These are phyloP conservation scores for Pseudorasbora parva DNA, from an alignment of 2,113 vertebrate genomes.

Conservation along the genomic window DNA sequence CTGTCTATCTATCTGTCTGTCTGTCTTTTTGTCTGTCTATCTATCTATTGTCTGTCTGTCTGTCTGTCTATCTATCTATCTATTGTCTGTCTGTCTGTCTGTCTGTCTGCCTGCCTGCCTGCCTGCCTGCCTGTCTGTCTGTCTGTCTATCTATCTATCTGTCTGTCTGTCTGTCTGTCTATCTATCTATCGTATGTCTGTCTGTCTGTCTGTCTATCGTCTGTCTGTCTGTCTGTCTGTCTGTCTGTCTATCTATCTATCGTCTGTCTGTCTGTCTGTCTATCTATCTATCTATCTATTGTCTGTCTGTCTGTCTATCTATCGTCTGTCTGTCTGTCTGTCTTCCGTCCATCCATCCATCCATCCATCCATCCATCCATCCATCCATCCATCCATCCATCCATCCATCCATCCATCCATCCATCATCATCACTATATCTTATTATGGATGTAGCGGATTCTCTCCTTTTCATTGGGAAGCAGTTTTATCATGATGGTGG, in stretches of 20 bases:
- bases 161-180: neutral
- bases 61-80: neutral
- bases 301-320: no score
- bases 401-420: neutral
- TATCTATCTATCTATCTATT: neutral
- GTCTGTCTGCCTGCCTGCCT: neutral
- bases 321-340: no score
- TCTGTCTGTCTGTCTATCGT: neutral
- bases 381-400: fast-evolving
- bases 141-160: neutral
- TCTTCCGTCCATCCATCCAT: no score
- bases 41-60: fast-evolving
- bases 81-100: neutral
- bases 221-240: fast-evolving
- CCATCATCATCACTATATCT: no score
- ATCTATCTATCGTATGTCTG: fast-evolving
- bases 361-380: neutral
- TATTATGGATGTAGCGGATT: neutral
- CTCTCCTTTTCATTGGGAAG: neutral
- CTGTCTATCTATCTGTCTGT: fast-evolving
- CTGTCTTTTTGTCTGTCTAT: neutral
- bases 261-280: neutral
- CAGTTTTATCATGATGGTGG: neutral
- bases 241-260: fast-evolving
- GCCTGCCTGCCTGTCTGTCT: neutral